Percentiles rank a stretch among this genome's conserved stretches.
Conservation (phyloP, 2,888 invertebrate genomes). For the Dioctria rufipes region DNA sequence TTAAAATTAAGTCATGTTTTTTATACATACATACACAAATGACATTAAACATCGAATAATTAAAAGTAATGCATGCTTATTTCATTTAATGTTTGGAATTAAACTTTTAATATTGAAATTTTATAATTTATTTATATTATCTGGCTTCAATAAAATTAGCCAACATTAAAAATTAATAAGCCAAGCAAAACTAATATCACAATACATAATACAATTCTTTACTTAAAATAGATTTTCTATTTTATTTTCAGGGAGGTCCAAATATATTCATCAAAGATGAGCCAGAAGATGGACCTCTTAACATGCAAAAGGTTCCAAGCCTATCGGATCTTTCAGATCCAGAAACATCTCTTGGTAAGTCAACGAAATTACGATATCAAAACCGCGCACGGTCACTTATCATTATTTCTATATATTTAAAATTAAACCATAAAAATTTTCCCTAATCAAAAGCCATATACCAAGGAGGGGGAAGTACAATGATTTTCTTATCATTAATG, state of each 20-base stretch:
- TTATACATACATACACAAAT: no score
- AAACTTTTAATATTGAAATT: no score
- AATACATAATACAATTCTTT: no score
- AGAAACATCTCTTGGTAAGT: conserved; percentile 90
- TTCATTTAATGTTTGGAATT: no score
- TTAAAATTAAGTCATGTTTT: no score
- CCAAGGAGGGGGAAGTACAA: conserved; percentile 9
- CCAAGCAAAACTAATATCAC: not conserved
- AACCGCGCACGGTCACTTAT: no score
- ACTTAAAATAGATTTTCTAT: not conserved
- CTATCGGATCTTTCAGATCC: conserved; percentile 92
- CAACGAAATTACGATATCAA: conserved; percentile 10
- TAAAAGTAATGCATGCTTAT: no score
- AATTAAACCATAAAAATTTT: not conserved
- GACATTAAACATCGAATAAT: no score
- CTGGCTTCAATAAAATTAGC: no score
- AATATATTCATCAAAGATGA: conserved; percentile 66
- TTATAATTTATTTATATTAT: no score
- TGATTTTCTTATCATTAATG: conserved; percentile 21
- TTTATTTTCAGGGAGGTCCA: conserved; percentile 56
- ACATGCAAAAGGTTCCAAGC: conserved; percentile 91
- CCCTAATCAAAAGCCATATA: conserved; percentile 1
- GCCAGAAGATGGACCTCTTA: conserved; percentile 79
- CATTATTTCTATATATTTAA: no score
- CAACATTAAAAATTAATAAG: no score